These are phyloP conservation scores for Nipponia nippon DNA, from an alignment of 2,113 vertebrate genomes.

Conservation along the genomic window DNA sequence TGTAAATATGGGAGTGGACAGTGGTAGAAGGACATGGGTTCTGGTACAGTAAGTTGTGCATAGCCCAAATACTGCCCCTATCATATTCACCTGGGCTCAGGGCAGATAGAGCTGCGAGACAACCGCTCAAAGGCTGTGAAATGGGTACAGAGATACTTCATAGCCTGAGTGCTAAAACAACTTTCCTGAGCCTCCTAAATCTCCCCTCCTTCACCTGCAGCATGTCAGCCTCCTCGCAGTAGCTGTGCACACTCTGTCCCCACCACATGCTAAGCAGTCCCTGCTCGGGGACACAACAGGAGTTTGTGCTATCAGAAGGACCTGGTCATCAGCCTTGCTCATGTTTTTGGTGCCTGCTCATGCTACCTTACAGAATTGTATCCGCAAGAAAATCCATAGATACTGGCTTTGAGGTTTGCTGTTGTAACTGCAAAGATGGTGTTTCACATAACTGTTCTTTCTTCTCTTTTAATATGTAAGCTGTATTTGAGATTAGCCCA, in stretches of 20 bases:
- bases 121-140: neutral
- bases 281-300: fast-evolving
- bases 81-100: neutral
- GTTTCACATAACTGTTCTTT: neutral
- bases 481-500: neutral
- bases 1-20: neutral
- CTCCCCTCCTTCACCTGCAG: too few relatives aligned
- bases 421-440: neutral
- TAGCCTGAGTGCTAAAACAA: neutral
- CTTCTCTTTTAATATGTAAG: neutral
- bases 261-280: neutral
- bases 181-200: neutral
- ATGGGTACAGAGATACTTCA: neutral
- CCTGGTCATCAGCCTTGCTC: neutral
- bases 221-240: neutral
- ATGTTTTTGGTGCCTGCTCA: neutral
- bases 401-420: neutral
- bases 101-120: neutral
- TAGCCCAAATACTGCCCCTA: neutral
- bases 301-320: neutral
- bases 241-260: too few relatives aligned
- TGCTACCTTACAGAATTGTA: neutral
- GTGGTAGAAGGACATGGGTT: neutral
- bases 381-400: neutral
- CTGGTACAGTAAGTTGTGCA: neutral